Percentiles rank a stretch among this genome's conserved stretches.
Evolutionary conservation across 1,140 invertebrate genomes (phyloP).

Genomic region (Panagrolaimus sp.): DNA sequence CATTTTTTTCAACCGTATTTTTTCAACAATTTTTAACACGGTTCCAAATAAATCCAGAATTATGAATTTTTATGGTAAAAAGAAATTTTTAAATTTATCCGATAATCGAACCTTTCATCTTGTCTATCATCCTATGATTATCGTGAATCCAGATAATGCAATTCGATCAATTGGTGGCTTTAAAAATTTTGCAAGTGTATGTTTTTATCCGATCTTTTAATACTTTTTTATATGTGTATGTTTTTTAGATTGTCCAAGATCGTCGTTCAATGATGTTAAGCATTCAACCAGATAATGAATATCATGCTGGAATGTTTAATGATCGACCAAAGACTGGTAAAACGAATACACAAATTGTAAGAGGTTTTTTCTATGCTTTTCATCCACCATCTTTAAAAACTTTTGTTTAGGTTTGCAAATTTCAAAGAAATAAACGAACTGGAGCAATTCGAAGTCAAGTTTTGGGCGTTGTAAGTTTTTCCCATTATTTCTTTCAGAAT

Average conservation of each 20-base stretch:
- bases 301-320: slow-evolving; percentile 10
- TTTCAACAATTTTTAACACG: too few relatives aligned
- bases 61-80: too few relatives aligned
- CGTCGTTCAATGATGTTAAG: background rate
- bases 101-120: background rate
- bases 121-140: slow-evolving; percentile 6
- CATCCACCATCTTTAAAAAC: too few relatives aligned
- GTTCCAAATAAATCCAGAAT: too few relatives aligned
- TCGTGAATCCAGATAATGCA: background rate
- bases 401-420: too few relatives aligned
- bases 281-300: slow-evolving; percentile 4
- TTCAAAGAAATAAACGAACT: slow-evolving; percentile 4
- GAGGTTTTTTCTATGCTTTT: too few relatives aligned
- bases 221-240: background rate
- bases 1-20: background rate
- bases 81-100: too few relatives aligned
- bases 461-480: slow-evolving; percentile 47
- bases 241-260: background rate
- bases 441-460: slow-evolving; percentile 25
- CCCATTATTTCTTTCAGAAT: background rate
- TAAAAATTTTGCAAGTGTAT: background rate
- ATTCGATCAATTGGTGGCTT: slow-evolving; percentile 2
- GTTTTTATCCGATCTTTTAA: background rate
- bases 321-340: background rate
- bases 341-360: background rate